phyloP scores from a whole-genome alignment of 35 echinoderm and acorn worm species.

The Apostichopus californicus region DNA sequence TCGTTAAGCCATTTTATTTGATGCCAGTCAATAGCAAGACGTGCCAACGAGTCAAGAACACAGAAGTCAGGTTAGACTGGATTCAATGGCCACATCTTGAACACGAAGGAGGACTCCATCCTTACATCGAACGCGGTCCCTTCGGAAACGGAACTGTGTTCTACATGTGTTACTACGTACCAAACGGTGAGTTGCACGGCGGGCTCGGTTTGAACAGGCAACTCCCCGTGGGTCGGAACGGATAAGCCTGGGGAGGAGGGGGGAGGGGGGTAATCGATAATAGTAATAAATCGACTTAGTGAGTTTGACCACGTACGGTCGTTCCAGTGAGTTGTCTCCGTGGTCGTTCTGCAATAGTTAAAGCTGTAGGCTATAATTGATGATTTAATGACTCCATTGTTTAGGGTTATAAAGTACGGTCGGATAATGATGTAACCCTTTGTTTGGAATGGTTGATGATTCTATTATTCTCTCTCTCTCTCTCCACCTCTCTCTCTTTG shows the following conservation, averaged over 20 bases:
- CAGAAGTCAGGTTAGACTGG: conserved; percentile 32
- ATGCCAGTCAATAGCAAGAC: background rate
- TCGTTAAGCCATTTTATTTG: conserved; percentile 32
- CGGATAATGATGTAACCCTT: too few species aligned
- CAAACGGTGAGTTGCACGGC: conserved; percentile 5
- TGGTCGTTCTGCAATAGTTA: too few species aligned
- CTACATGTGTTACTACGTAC: conserved; percentile 37
- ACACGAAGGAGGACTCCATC: conserved; percentile 3
- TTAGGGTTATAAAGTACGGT: too few species aligned
- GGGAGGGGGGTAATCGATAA: too few species aligned
- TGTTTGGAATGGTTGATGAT: background rate
- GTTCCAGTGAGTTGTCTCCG: too few species aligned
- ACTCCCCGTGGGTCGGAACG: too few species aligned
- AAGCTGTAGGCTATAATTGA: too few species aligned
- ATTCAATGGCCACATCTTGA: conserved; percentile 41
- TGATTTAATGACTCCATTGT: too few species aligned
- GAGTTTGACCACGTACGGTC: too few species aligned
- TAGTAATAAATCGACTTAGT: too few species aligned
- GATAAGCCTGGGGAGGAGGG: too few species aligned
- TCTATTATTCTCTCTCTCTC: background rate
- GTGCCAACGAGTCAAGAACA: conserved; percentile 4
- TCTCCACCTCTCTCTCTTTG: background rate
- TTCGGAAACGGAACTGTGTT: conserved; percentile 11
- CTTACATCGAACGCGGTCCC: background rate
- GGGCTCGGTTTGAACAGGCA: too few species aligned